Base-by-base conservation (phyloP, 2,113 vertebrate genomes). In the Gymnarchus niloticus region DNA sequence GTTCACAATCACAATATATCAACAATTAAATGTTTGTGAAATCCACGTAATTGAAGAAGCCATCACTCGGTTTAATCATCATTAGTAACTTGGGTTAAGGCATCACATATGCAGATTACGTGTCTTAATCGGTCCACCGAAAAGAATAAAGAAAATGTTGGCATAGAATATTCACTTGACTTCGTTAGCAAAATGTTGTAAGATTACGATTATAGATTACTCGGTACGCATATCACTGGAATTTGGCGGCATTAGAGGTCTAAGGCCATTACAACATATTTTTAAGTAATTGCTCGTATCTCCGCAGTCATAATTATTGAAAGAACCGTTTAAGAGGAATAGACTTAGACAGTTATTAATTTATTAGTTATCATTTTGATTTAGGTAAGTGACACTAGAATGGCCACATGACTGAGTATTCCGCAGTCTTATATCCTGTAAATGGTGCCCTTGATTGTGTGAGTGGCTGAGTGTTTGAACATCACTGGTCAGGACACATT, bases 121-220 rank as follows among this genome's bases (percentile, higher is more conserved):
- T 54, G 52, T 54, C 52, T 54, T 54, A 54, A 54, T 54, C 12
- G 19, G 10, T 5, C 3, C 19, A 33, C n/a, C n/a, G 33, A 65
- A 65, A 73, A 73, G n/a, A n/a, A n/a, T n/a, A 73, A 17, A 73
- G 33, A 73, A 73, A 73, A 19, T 73, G 41, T 73, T 73, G 65
- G 65, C 33, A 73, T 41, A 28, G 14, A 37, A 81, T 56, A 54
- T 54, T 81, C n/a, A 65, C 6, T 54, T 54, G 56, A 25, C 33
- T 44, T 76, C n/a, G 81, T 49, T 61, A 56, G 56, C 41, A n/a
- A 41, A 69, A 25, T 83, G 69, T 25, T 51, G 59, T 69, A 76
- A 56, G 80, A 86, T 86, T 83, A 83, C 57, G 61, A 83, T 83
- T 48, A 56, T 44, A 81, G 46, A 81, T 86, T 85, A 57, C 51